Evolutionary conservation across 2,113 vertebrate species (phyloP).

Genomic region (Herpailurus yagouaroundi): DNA sequence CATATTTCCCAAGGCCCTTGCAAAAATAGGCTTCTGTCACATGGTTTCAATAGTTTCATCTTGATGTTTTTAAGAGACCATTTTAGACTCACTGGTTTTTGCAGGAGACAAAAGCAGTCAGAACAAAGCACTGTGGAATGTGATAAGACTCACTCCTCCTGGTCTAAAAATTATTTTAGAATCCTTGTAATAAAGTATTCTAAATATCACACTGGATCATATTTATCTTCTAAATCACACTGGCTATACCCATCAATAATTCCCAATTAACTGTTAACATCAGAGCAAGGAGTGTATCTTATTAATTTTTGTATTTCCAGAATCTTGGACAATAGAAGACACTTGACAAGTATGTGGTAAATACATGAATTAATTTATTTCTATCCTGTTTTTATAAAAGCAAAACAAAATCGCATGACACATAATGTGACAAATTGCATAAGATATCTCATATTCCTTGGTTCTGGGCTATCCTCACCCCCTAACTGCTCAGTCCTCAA

Average conservation of each 20-base stretch:
- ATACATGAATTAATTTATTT: background rate
- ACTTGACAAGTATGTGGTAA: background rate
- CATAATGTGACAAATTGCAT: background rate
- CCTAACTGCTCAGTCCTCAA: background rate
- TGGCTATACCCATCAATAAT: background rate
- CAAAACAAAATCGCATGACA: background rate
- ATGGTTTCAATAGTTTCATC: background rate
- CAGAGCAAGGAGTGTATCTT: background rate
- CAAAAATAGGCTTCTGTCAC: background rate
- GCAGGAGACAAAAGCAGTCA: background rate
- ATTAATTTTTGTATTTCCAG: background rate
- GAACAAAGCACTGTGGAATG: background rate
- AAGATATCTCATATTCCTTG: background rate
- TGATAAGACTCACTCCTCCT: background rate
- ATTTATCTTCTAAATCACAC: background rate
- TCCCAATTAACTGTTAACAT: background rate
- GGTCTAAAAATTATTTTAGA: background rate
- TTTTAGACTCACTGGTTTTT: background rate
- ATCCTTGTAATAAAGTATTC: background rate
- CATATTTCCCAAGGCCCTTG: background rate
- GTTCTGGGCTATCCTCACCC: background rate
- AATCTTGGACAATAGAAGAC: background rate
- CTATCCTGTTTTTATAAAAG: slow-evolving; percentile 28
- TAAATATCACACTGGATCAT: background rate
- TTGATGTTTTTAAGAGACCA: background rate